A percentile compares a stretch with the other conserved stretches of the same genome.
Conservation (phyloP, 1,140 invertebrate genomes). For the Trachymyrmex cornetzi region DNA sequence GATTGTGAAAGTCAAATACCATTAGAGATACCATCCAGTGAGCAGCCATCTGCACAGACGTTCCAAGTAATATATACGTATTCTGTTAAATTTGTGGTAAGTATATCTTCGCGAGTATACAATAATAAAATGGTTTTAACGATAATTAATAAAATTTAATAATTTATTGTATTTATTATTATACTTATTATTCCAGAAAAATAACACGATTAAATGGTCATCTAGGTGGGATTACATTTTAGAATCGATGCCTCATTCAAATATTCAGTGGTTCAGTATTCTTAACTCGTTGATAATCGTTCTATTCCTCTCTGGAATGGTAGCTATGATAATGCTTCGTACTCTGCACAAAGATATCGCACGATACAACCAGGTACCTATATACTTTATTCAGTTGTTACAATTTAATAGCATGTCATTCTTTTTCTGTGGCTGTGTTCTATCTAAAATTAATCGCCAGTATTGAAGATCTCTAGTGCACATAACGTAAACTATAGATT, state of each 20-base stretch:
- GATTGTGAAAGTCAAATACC: slow-evolving; percentile 88
- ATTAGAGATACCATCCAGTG: slow-evolving; percentile 90
- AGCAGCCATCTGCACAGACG: slow-evolving; percentile 86
- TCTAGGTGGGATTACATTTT: slow-evolving; percentile 99
- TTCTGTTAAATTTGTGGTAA: slow-evolving; percentile 92
- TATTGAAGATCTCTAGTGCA: no score
- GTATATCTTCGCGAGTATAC: slow-evolving; percentile 56
- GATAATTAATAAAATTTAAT: slow-evolving; percentile 2
- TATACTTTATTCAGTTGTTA: neutral
- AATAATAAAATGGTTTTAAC: neutral
- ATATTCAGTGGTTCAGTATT: slow-evolving; percentile 99
- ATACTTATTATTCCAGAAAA: slow-evolving; percentile 86
- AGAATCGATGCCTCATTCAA: slow-evolving; percentile 99
- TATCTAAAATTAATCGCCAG: no score
- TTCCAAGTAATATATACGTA: slow-evolving; percentile 95
- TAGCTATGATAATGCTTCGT: slow-evolving; percentile 99
- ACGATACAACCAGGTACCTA: slow-evolving; percentile 95
- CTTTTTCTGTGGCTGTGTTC: no score
- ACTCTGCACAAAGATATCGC: slow-evolving; percentile 99
- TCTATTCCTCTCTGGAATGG: slow-evolving; percentile 98
- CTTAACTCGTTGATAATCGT: slow-evolving; percentile 96
- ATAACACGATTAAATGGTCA: slow-evolving; percentile 98
- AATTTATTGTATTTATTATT: slow-evolving; percentile 3
- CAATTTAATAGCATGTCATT: neutral
- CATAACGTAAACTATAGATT: no score